Conservation (phyloP, 2,797 vertebrate species). For the Podarcis lilfordi region DNA sequence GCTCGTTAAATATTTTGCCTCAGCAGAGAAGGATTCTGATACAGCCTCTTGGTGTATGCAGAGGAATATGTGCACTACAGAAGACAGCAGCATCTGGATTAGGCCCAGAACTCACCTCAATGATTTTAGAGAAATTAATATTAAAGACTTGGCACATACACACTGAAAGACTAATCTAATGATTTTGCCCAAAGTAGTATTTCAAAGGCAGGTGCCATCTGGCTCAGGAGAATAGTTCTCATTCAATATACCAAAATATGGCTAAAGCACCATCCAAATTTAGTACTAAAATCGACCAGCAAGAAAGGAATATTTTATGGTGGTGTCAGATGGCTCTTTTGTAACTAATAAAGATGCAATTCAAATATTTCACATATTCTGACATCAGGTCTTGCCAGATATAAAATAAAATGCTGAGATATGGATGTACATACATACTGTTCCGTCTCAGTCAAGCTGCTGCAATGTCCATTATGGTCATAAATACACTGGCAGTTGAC, state of each 20-base stretch:
- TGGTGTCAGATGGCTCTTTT: slow-evolving; percentile 31
- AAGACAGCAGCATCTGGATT: background rate
- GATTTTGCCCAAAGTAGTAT: slow-evolving; percentile 64
- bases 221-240: slow-evolving; percentile 55
- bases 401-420: slow-evolving; percentile 31
- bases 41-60: background rate
- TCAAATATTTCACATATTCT: slow-evolving; percentile 31
- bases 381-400: slow-evolving; percentile 30
- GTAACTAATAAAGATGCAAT: slow-evolving; percentile 1
- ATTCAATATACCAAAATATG: slow-evolving; percentile 58
- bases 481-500: slow-evolving; percentile 62
- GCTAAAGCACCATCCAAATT: slow-evolving; percentile 52
- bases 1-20: background rate
- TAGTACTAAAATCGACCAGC: slow-evolving; percentile 39
- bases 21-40: background rate
- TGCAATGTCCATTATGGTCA: slow-evolving; percentile 65
- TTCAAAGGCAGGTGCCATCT: slow-evolving; percentile 63
- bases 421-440: background rate
- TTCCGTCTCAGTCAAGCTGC: slow-evolving; percentile 32
- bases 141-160: slow-evolving; percentile 39
- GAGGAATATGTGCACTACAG: background rate
- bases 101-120: background rate
- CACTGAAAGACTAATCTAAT: slow-evolving; percentile 54
- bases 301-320: slow-evolving; percentile 37
- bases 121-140: slow-evolving; percentile 53